Percentiles rank a stretch among this genome's conserved stretches.
These are phyloP conservation scores for Syritta pipiens DNA, from an alignment of 2,888 invertebrate genomes.

Conservation along the genomic window DNA sequence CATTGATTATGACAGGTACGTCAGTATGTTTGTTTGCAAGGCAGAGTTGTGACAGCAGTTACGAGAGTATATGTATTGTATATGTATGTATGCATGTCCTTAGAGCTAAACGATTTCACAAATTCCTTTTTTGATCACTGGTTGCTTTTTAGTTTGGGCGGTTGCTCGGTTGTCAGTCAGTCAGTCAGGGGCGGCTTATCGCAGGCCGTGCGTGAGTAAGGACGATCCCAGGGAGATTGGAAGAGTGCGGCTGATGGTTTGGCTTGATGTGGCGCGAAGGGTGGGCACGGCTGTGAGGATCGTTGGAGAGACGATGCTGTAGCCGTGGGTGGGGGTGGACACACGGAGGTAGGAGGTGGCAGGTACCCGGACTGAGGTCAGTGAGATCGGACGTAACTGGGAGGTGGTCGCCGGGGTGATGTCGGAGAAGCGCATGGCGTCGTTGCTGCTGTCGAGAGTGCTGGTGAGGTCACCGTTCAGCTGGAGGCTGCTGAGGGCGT, in stretches of 20 bases:
- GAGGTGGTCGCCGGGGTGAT: constrained; percentile 65
- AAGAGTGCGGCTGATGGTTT: constrained; percentile 69
- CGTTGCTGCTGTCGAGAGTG: constrained; percentile 15
- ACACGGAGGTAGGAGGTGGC: constrained; percentile 75
- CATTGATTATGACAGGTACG: constrained; percentile 49
- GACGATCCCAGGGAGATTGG: constrained; percentile 75
- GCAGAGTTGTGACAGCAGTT: constrained; percentile 37
- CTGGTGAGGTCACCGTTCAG: constrained; percentile 39
- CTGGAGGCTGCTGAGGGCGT: constrained; percentile 29
- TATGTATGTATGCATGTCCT: not conserved
- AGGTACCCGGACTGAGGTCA: constrained; percentile 73
- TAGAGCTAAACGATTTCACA: constrained; percentile 31
- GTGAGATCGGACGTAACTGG: constrained; percentile 55
- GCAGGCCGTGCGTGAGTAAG: constrained; percentile 70
- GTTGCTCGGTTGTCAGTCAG: not conserved
- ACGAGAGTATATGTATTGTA: constrained; percentile 17
- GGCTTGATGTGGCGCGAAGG: constrained; percentile 57
- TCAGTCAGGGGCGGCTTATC: too few relatives aligned
- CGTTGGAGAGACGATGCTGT: constrained; percentile 76
- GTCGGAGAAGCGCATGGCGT: constrained; percentile 41
- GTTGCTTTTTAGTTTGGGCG: constrained; percentile 27
- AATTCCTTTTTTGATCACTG: constrained; percentile 42
- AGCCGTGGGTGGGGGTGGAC: constrained; percentile 74
- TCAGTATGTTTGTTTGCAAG: constrained; percentile 12
- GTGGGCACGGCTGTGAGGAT: constrained; percentile 72